These are phyloP conservation scores for Poeciliopsis prolifica DNA, from an alignment of 2,113 vertebrate species.

Conservation along the genomic window DNA sequence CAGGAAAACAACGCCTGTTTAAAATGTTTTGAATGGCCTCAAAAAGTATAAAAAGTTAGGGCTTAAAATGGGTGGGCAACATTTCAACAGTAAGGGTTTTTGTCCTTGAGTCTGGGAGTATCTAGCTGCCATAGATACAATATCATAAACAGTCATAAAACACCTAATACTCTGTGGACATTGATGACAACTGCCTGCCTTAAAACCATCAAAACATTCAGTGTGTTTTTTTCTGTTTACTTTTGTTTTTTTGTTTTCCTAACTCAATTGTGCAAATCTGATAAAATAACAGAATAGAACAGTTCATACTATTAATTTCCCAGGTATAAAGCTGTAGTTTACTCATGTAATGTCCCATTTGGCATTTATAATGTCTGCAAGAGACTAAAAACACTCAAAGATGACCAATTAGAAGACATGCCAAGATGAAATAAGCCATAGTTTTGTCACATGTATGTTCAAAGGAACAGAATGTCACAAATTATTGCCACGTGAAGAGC, in stretches of 20 bases:
- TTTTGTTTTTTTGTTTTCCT: background rate
- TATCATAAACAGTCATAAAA: conserved; percentile 53
- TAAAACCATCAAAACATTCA: conserved; percentile 31
- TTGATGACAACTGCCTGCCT: conserved; percentile 54
- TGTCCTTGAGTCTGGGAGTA: conserved; percentile 38
- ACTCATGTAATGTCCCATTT: background rate
- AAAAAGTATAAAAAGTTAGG: conserved; percentile 1
- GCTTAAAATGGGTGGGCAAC: conserved; percentile 37
- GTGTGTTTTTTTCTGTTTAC: background rate
- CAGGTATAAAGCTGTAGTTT: background rate
- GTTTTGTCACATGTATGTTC: conserved; percentile 3
- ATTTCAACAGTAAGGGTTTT: conserved; percentile 2
- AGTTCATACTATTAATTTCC: background rate
- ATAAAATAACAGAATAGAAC: background rate
- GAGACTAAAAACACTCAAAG: background rate
- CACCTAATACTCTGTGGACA: background rate
- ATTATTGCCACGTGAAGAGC: conserved; percentile 24
- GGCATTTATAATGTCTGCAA: background rate
- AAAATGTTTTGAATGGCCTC: conserved; percentile 39
- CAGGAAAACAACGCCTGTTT: conserved; percentile 91
- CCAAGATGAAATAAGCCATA: conserved; percentile 22
- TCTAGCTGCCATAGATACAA: conserved; percentile 48
- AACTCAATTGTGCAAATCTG: background rate
- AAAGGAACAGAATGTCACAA: conserved; percentile 11
- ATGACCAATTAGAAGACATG: background rate